Evolutionary conservation across 30 jellyfish, hydroid and myxozoan species (phyloP).

Genomic region (Turritopsis dohrnii): DNA sequence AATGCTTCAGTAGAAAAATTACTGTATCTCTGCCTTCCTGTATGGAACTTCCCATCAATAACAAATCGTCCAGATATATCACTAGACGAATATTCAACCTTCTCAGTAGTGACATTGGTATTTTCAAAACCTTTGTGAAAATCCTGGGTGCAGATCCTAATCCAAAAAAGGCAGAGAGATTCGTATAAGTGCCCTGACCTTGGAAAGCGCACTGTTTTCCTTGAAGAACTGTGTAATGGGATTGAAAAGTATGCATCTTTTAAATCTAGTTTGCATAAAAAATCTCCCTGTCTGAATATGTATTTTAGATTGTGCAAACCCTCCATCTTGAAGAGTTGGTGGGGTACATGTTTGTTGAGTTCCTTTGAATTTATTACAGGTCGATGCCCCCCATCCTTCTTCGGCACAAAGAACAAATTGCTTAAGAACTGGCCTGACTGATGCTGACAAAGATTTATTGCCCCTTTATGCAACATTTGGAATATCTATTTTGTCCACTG

Average conservation of each 20-base stretch:
- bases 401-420: too few relatives aligned
- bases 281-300: slow-evolving; percentile 3
- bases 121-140: slow-evolving; percentile 6
- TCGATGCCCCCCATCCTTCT: neutral
- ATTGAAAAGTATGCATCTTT: slow-evolving; percentile 4
- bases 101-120: slow-evolving; percentile 1
- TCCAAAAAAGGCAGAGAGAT: slow-evolving; percentile 8
- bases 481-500: too few relatives aligned
- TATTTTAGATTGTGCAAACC: slow-evolving; percentile 11
- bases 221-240: too few relatives aligned
- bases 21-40: slow-evolving; percentile 2
- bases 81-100: neutral
- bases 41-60: neutral
- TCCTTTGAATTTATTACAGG: slow-evolving; percentile 6
- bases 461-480: too few relatives aligned
- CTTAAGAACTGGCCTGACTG: too few relatives aligned
- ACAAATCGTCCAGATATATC: neutral
- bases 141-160: slow-evolving; percentile 9
- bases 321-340: slow-evolving; percentile 17
- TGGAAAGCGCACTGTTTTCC: neutral
- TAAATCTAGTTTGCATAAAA: neutral
- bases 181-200: neutral
- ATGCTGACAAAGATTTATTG: too few relatives aligned
- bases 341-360: slow-evolving; percentile 1
- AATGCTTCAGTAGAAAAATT: neutral